These are phyloP conservation scores for Cochlearius cochlearius DNA, from an alignment of 2,113 vertebrate genomes.

Conservation along the genomic window DNA sequence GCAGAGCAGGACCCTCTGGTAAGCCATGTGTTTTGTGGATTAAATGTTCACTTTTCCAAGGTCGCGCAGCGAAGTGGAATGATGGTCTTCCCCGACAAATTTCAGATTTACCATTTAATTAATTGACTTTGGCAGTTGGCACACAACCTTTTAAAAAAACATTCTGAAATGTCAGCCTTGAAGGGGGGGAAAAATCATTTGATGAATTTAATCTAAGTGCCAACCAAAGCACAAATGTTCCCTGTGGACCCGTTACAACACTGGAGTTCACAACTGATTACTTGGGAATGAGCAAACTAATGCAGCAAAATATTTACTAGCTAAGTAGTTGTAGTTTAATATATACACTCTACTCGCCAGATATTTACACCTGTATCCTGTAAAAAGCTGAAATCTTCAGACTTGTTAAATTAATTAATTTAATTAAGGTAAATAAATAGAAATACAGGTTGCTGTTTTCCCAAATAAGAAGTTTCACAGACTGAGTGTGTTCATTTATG, in stretches of 20 bases:
- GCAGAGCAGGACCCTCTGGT: not conserved
- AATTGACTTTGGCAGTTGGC: constrained; percentile 65
- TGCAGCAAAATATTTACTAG: constrained; percentile 21
- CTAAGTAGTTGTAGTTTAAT: not conserved
- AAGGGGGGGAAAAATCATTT: constrained; percentile 25
- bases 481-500: not conserved
- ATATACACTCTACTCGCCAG: constrained; percentile 1
- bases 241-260: constrained; percentile 23
- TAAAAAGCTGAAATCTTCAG: not conserved
- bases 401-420: constrained; percentile 39
- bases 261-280: constrained; percentile 30
- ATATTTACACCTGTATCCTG: constrained; percentile 42
- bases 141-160: constrained; percentile 30
- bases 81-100: constrained; percentile 5
- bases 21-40: not conserved
- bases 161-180: constrained; percentile 59
- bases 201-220: constrained; percentile 55
- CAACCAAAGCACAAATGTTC: constrained; percentile 65
- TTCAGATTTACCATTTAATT: constrained; percentile 46
- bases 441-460: not conserved
- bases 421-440: constrained; percentile 31
- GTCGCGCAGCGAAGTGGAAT: not conserved
- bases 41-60: constrained; percentile 6
- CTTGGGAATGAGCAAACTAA: constrained; percentile 44
- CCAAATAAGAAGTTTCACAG: not conserved